Evolutionary conservation across 2,113 vertebrate species (phyloP).

Genomic region (Castor canadensis): DNA sequence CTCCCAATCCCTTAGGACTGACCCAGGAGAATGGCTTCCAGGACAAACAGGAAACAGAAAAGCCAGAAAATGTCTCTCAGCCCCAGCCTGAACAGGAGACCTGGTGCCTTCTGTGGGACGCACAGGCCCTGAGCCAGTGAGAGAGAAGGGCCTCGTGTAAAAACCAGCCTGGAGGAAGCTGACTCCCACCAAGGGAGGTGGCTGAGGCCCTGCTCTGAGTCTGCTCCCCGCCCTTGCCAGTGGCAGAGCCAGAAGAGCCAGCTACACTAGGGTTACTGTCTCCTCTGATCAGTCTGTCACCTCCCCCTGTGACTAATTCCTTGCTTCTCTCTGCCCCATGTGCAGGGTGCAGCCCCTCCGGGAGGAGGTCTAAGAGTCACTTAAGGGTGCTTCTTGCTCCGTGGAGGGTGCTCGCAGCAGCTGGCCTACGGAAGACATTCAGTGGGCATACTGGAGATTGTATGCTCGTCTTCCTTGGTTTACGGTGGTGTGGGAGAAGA

Average conservation of each 20-base stretch:
- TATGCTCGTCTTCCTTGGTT: background rate
- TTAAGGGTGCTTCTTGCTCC: background rate
- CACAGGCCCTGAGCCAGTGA: background rate
- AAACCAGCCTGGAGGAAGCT: background rate
- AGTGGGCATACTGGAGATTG: background rate
- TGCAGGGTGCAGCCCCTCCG: background rate
- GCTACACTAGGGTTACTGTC: background rate
- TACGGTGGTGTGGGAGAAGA: background rate
- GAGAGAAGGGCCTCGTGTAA: background rate
- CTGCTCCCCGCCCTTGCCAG: background rate
- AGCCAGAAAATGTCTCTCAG: background rate
- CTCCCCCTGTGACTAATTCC: background rate
- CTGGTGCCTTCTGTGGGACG: background rate
- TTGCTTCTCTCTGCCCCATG: background rate
- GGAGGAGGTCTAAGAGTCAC: background rate
- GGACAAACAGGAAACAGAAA: background rate
- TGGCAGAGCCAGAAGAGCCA: accelerated
- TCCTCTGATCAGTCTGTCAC: background rate
- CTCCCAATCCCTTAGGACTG: background rate
- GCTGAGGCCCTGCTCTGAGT: background rate
- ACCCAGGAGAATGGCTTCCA: background rate
- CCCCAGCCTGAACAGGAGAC: background rate
- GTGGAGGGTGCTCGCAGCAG: background rate
- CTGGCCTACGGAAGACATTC: background rate
- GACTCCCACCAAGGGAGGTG: accelerated